Conservation (phyloP, 2,797 vertebrate genomes). For the Cuniculus paca region DNA sequence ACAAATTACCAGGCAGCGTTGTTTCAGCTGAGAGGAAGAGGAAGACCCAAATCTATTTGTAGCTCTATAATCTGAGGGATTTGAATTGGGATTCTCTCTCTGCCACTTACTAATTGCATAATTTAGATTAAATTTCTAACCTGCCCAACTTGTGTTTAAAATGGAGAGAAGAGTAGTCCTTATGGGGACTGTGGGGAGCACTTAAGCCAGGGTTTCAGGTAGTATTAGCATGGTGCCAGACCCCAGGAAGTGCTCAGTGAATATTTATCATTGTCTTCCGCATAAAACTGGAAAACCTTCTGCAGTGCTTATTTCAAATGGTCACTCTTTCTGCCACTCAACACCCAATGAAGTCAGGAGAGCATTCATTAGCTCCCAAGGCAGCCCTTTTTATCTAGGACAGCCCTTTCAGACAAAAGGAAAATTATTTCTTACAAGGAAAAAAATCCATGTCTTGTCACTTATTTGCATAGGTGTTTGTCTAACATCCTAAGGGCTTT, state of each 20-base stretch:
- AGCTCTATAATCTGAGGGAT: neutral
- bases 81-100: neutral
- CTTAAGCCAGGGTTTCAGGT: neutral
- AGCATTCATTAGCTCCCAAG: neutral
- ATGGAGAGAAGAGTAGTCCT: neutral
- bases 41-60: neutral
- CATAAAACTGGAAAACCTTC: neutral
- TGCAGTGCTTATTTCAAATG: neutral
- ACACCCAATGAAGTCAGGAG: no score
- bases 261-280: neutral
- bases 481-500: neutral
- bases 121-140: neutral
- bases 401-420: neutral
- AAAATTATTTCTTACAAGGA: neutral
- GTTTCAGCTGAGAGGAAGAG: neutral
- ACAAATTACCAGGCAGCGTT: neutral
- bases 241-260: neutral
- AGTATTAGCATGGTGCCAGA: no score
- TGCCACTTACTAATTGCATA: neutral
- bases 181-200: neutral
- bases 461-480: neutral
- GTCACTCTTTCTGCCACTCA: neutral
- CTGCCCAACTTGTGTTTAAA: neutral
- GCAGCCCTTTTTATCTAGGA: neutral
- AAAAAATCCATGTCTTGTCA: neutral